These are phyloP conservation scores for Syngnathus floridae DNA, from an alignment of 2,113 vertebrate species.

Conservation along the genomic window DNA sequence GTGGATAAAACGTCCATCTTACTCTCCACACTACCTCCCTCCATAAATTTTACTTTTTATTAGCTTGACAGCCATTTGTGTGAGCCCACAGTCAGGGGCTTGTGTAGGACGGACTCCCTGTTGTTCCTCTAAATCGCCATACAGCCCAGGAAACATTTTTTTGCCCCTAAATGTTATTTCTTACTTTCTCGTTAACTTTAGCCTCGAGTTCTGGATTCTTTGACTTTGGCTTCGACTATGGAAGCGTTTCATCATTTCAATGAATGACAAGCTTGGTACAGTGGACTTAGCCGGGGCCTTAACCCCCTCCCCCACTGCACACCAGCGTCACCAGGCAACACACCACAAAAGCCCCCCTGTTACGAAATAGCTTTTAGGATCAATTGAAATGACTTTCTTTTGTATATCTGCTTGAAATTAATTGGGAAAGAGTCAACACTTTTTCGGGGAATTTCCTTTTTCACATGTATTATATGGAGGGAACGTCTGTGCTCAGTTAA, in stretches of 20 bases:
- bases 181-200: conserved; percentile 34
- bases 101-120: conserved; percentile 55
- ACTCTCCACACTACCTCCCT: conserved; percentile 46
- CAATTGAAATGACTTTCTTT: conserved; percentile 64
- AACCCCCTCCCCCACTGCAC: conserved; percentile 49
- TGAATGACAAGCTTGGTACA: conserved; percentile 64
- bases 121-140: conserved; percentile 51
- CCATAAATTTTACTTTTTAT: conserved; percentile 70
- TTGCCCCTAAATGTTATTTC: conserved; percentile 65
- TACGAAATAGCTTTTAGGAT: conserved; percentile 65
- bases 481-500: conserved; percentile 3
- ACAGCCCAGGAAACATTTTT: conserved; percentile 57
- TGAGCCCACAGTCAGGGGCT: conserved; percentile 60
- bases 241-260: conserved; percentile 74
- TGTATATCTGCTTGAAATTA: conserved; percentile 63
- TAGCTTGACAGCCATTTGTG: conserved; percentile 69
- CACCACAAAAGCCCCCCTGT: conserved; percentile 60
- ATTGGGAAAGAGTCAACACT: conserved; percentile 65
- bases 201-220: conserved; percentile 38
- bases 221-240: conserved; percentile 71
- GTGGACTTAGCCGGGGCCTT: conserved; percentile 43
- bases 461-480: neutral
- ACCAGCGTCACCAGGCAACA: conserved; percentile 68
- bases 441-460: conserved; percentile 56
- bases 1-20: conserved; percentile 41